phyloP scores from a whole-genome alignment of 2,888 invertebrate genomes.

The Diaphora mendica region DNA sequence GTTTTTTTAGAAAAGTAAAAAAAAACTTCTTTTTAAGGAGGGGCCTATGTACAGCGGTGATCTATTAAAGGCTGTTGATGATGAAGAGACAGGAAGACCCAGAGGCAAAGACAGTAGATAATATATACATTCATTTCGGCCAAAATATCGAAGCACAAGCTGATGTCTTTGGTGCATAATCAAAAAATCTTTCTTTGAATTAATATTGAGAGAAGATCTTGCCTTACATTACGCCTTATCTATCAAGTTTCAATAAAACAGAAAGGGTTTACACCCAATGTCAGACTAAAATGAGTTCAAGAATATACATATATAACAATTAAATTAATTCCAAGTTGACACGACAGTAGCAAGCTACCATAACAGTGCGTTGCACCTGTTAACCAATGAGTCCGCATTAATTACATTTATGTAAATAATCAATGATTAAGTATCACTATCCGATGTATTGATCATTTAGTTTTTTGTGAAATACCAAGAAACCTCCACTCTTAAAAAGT shows the following conservation, averaged over 20 bases:
- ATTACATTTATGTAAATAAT: constrained; percentile 52
- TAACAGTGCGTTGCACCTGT: constrained; percentile 40
- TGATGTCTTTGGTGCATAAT: no score
- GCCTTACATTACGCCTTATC: background rate
- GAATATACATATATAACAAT: constrained; percentile 4
- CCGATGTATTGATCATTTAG: constrained; percentile 43
- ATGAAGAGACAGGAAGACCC: no score
- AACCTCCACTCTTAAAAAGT: constrained; percentile 2
- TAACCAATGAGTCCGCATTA: constrained; percentile 34
- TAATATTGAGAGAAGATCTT: background rate
- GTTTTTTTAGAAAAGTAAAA: no score
- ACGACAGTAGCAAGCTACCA: constrained; percentile 29
- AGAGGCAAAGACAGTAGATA: no score
- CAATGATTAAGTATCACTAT: constrained; percentile 38
- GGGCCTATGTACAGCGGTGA: no score
- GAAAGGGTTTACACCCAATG: background rate
- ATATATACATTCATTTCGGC: no score
- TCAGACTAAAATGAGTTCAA: background rate
- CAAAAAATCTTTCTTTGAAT: no score
- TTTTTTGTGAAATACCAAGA: constrained; percentile 34
- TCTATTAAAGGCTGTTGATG: no score
- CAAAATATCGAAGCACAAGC: no score
- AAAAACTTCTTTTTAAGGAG: no score
- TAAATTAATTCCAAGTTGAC: constrained; percentile 2
- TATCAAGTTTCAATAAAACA: background rate